Base-by-base conservation (phyloP, 2,113 vertebrate species). In the Erythrocebus patas region DNA sequence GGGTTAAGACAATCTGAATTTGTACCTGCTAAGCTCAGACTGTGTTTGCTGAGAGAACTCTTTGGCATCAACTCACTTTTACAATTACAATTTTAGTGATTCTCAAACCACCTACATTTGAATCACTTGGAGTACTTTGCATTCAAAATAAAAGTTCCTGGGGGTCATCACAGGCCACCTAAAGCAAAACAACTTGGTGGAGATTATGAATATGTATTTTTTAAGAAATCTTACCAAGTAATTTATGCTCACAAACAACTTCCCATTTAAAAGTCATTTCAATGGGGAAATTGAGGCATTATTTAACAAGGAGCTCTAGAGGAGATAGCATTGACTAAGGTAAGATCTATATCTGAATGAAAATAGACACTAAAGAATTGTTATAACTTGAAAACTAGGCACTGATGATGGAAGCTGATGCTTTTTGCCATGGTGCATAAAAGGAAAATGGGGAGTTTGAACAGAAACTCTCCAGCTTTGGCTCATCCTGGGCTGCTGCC, bases 381-480 rank as follows among this genome's bases (percentile, higher is more conserved):
- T 55, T 87, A 3, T 40, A 48, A 81, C 20, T 89, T 93, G 50
- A 35, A 83, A 89, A 97, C 27, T 80, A 45, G 91, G 45, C 32
- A 84, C 8, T 66, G n/a, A 80, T 59, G n/a, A 80, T 2, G 70
- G 70, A 61, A 72, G 16, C 0, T 38, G n/a, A 55, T 72, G 11
- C 17, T 43, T 35, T 96, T 90, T 59, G 27, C 10, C 43, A 27
- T 55, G 30, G 8, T 73, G 2, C 75, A 2, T 80, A 27, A 72
- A 55, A 87, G 70, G 25, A 78, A 72, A 78, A 81, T 66, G 40
- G 87, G 25, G 30, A 52, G 17, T 87, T 72, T 97, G 43, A 83
- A 85, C 78, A 94, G 52, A 94, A 96, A 84, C 85, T 84, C 18
- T 81, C 45, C 40, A 64, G 52, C 35, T 94, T 85, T 73, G 59